Evolutionary conservation across 2,797 vertebrate genomes (phyloP), one percentile per base, ranked within the genome.

Genomic region (Sphaeramia orbicularis): DNA sequence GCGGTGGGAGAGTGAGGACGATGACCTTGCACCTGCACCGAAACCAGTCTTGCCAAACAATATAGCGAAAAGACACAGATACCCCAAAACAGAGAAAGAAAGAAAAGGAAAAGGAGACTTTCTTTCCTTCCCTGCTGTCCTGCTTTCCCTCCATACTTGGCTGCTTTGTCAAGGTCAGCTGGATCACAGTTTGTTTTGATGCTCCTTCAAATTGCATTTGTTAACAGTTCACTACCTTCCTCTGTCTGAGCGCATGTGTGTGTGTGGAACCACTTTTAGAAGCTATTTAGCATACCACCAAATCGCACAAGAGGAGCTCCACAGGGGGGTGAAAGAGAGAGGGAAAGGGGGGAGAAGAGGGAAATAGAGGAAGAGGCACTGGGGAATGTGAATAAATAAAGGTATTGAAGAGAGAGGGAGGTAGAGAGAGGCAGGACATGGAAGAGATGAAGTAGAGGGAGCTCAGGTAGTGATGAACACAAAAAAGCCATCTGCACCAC

Each of bases 1-100:
- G 24, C 24, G 16, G 16, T 16, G 12, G 7, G 8, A 15, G 51
- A 40, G 59, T 16, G 36, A 24, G 74, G 63, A 24, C 16, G 9
- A 52, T 54, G 50, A 78, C 73, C 82, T 83, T 78, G 65, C 79
- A 83, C 61, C 83, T 83, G 74, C 47, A 68, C 51, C 43, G 19
- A 78, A 68, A 82, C 61, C 19, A 47, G 19, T 45, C 40, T 14
- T 1, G 0, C 37, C 40, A 69, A 77, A 62, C 18, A 82, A 36
- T 48, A 54, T 7, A 15, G 61, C 6, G 10, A 80, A 71, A 82
- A 78, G 75, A 65, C 53, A 43, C 54, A 81, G 35, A 35, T 41
- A 61, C 71, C 80, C 78, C 78, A 82, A 77, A 78, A 53, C 47
- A 58, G 15, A 55, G 54, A 64, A 49, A 51, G 14, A 51, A 9